Percentiles rank a stretch among this genome's conserved stretches.
Conservation (phyloP, 2,113 vertebrate species). For the Accipiter virgatus region DNA sequence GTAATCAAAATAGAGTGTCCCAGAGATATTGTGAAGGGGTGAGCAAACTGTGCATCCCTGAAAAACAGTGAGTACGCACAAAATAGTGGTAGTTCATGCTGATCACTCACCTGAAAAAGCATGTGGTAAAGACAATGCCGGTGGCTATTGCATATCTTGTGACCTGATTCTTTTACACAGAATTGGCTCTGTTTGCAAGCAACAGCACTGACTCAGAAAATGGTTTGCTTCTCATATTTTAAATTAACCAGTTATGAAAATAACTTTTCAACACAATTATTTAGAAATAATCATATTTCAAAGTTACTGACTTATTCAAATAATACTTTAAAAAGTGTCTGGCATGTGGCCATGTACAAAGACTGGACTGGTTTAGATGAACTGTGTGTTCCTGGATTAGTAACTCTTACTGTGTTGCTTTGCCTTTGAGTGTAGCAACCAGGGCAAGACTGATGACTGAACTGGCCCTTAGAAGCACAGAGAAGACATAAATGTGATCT, state of each 20-base stretch:
- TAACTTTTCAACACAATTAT: not conserved
- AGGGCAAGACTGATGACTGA: not conserved
- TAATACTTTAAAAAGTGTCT: not conserved
- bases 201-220: not conserved
- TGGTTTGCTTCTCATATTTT: not conserved
- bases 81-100: not conserved
- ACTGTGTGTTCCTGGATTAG: not conserved
- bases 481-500: not conserved
- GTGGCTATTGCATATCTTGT: not conserved
- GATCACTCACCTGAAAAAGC: not conserved
- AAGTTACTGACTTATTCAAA: not conserved
- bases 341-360: not conserved
- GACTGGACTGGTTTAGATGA: not conserved
- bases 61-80: not conserved
- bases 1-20: not conserved
- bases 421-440: not conserved
- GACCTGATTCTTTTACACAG: not conserved
- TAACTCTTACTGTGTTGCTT: not conserved
- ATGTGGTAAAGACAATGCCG: accelerated
- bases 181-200: not conserved
- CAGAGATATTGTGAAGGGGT: not conserved
- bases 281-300: not conserved
- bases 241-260: not conserved
- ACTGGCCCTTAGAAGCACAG: not conserved
- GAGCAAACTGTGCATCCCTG: not conserved